Base-by-base conservation (phyloP, 1,140 invertebrate species). In the Dendrolimus kikuchii region DNA sequence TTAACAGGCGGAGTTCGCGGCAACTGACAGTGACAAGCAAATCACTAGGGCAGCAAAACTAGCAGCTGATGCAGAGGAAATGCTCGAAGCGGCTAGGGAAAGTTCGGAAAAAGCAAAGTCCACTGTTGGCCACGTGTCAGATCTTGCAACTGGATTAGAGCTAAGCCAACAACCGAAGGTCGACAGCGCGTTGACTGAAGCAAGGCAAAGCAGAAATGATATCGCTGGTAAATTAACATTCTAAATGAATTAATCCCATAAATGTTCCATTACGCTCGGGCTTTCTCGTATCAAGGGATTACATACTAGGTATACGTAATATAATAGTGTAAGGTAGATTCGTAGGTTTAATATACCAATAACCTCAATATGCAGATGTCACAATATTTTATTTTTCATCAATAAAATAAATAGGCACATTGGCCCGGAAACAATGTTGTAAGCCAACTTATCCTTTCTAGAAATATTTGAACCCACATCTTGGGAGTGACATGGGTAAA, bases 161-260 rank as follows among this genome's bases (percentile, higher is more conserved):
- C 90, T 91, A 1, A 91, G 91, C 37, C 78, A 89, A 43, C 92
- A 92, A 38, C 92, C 93, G 0, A 93, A 94, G 73, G 90, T 95
- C 0, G 95, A 96, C 47, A 91, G 90, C 9, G 93, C 95, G 0
- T 66, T 97, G 4, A 82, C 89, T 7, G 91, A 96, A 71, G 95
- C 95, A 0, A 87, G 93, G 56, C 77, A 89, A 0, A 92, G 95
- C 4, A 85, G 96, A 8, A 86, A 88, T 2, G 89, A 90, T 42
- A 93, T 97, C 38, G 88, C 91, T 53, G 81, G 49, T 90, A 90
- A 59, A 49, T 54, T 23, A 23, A 9, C 45, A 2, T 38, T 46
- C 43, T 49, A 41, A 55, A 78, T 48, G 42, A 51, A 47, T 39
- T 54, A 43, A 52, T 48, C 6, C 23, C 8, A 1, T 48, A 5